These are phyloP conservation scores for Gibbula magus DNA, from an alignment of 2,888 invertebrate species.

Conservation along the genomic window DNA sequence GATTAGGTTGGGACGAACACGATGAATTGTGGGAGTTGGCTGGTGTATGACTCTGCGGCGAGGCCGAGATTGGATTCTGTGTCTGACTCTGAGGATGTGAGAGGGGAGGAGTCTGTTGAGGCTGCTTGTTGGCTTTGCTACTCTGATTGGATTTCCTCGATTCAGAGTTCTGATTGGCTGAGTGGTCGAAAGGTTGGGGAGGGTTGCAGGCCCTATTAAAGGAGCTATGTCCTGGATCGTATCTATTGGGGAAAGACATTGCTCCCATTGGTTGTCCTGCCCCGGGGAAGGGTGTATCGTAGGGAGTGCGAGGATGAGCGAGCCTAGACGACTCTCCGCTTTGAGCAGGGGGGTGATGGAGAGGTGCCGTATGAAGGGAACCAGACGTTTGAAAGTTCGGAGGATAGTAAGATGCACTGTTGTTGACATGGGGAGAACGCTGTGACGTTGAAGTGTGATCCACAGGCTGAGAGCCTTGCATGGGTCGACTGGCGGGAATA, in stretches of 20 bases:
- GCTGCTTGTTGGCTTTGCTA: slow-evolving; percentile 46
- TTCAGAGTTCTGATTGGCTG: slow-evolving; percentile 5
- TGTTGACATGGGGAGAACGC: slow-evolving; percentile 53
- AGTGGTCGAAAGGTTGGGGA: slow-evolving; percentile 4
- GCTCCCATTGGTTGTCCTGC: slow-evolving; percentile 9
- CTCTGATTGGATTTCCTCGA: slow-evolving; percentile 50
- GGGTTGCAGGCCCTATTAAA: slow-evolving; percentile 10
- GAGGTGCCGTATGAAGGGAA: slow-evolving; percentile 59
- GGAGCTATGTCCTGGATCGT: neutral
- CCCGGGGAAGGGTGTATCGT: neutral
- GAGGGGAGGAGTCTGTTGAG: slow-evolving; percentile 36
- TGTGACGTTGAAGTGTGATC: slow-evolving; percentile 52
- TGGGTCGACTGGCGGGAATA: slow-evolving; percentile 25
- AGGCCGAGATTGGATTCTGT: slow-evolving; percentile 32
- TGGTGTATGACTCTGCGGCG: slow-evolving; percentile 34
- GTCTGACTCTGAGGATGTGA: slow-evolving; percentile 26
- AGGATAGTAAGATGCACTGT: slow-evolving; percentile 36
- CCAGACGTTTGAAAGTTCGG: slow-evolving; percentile 50
- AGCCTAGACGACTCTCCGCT: neutral
- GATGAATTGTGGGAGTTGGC: slow-evolving; percentile 38
- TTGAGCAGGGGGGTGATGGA: slow-evolving; percentile 55
- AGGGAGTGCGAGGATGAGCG: neutral
- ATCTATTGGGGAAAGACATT: slow-evolving; percentile 17
- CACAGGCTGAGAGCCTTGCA: slow-evolving; percentile 52
- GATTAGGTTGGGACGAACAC: slow-evolving; percentile 38